These are phyloP conservation scores for Antrozous pallidus DNA, from an alignment of 2,797 vertebrate species.

Conservation along the genomic window DNA sequence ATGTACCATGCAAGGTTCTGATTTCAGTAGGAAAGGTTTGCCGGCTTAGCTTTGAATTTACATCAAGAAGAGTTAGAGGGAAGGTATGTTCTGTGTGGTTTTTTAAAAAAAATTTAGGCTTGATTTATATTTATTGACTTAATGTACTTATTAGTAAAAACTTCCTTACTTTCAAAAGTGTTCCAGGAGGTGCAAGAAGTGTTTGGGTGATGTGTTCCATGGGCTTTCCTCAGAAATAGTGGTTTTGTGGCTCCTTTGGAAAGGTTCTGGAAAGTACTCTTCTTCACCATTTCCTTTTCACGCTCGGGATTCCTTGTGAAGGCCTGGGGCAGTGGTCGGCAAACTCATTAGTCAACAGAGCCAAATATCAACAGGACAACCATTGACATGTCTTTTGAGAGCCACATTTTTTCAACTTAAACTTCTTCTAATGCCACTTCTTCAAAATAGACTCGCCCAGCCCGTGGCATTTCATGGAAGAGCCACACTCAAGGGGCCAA, in stretches of 20 bases:
- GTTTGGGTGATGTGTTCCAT: background rate
- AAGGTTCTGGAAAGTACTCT: background rate
- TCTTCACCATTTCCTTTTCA: background rate
- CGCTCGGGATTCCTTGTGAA: background rate
- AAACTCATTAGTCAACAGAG: no score
- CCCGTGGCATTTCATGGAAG: no score
- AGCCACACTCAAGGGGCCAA: no score
- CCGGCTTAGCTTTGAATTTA: background rate
- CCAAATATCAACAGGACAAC: no score
- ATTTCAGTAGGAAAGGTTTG: background rate
- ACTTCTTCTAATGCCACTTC: no score
- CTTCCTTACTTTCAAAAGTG: background rate
- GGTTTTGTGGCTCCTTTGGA: conserved; percentile 13
- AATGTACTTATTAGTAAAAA: conserved; percentile 40
- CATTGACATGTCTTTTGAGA: no score
- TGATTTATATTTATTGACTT: background rate
- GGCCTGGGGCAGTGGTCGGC: background rate
- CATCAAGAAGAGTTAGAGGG: background rate
- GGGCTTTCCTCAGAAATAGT: background rate
- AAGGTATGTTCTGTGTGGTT: background rate
- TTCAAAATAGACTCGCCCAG: no score
- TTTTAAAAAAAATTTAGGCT: background rate
- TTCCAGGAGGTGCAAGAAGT: conserved; percentile 8
- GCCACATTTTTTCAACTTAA: no score
- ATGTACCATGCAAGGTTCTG: background rate